phyloP scores from a whole-genome alignment of 2,797 vertebrate species.

The Diplodus puntazzo region DNA sequence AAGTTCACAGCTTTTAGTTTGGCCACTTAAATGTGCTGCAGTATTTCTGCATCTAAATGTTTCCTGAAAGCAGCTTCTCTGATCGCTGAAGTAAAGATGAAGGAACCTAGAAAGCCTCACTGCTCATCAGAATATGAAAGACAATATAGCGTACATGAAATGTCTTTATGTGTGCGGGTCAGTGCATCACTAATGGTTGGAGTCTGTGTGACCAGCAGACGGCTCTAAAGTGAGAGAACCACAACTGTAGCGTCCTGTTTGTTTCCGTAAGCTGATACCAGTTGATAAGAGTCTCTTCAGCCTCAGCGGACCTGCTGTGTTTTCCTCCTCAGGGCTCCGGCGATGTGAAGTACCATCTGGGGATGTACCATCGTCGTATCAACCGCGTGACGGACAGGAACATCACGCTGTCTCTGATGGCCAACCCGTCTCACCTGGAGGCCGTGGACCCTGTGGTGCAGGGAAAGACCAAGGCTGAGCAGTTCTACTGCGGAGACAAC shows the following conservation, averaged over 20 bases:
- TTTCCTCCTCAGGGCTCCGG: constrained; percentile 89
- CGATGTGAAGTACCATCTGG: constrained; percentile 96
- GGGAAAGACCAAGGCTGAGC: constrained; percentile 96
- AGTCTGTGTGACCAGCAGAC: no score
- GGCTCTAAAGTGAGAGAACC: neutral
- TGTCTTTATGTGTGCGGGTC: no score
- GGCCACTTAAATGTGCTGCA: no score
- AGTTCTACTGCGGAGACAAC: constrained; percentile 95
- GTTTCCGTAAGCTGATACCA: neutral
- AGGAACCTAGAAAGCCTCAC: no score
- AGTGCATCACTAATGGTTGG: neutral
- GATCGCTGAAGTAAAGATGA: no score
- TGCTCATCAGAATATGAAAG: no score
- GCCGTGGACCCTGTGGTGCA: constrained; percentile 95
- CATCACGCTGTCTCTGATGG: constrained; percentile 93
- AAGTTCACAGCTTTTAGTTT: no score
- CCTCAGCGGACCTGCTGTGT: neutral
- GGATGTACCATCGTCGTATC: constrained; percentile 93
- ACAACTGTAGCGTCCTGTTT: neutral
- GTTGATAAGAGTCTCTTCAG: constrained; percentile 26
- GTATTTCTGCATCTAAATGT: no score
- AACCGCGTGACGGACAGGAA: constrained; percentile 93
- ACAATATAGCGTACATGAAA: no score
- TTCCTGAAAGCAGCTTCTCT: no score
- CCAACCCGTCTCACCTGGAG: constrained; percentile 96